Evolutionary conservation across 1,140 invertebrate species (phyloP), one percentile per base, ranked within the genome.

Genomic region (Oncopodura yosiiana): DNA sequence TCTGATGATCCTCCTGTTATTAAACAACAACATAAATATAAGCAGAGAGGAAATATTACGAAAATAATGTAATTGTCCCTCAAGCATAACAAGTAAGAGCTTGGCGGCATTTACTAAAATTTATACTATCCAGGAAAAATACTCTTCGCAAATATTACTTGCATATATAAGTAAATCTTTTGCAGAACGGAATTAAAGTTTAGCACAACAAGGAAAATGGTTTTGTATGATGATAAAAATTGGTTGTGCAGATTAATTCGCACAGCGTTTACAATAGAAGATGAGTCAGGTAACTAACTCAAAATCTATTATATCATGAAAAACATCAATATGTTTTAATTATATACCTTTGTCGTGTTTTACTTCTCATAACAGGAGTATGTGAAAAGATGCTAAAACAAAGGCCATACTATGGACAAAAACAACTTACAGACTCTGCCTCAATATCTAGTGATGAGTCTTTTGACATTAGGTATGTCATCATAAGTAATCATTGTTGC

Each of bases 191-290:
- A 34, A 34, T 14, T 8, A 6, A 34, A 34, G 6, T 34, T 34
- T 34, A 34, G 6, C 14, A 34, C 14, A 14, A 34, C 18, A 21
- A 12, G 3, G 16, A 69, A 56, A 60, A 94, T 94, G 90, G 89
- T 90, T 58, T 80, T 91, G 46, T 93, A 91, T 69, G 89, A 94
- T 69, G 89, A 94, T 70, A 82, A 83, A 72, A 83, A 86, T 57
- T 96, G 92, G 84, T 74, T 96, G 26, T 75, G 94, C 46, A 87
- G 87, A 42, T 87, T 94, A 70, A 91, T 94, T 54, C 76, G 87
- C 51, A 91, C 94, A 69, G 92, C 89, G 18, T 95, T 92, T 71
- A 89, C 94, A 65, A 87, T 86, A n/a, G 90, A 87, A 26, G 92
- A 96, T 74, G 90, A 94, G 70, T 92, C 89, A 66, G 87, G 87